Percentiles rank a stretch among this genome's conserved stretches.
Evolutionary conservation across 2,113 vertebrate genomes (phyloP).

Genomic region (Cavia porcellus): DNA sequence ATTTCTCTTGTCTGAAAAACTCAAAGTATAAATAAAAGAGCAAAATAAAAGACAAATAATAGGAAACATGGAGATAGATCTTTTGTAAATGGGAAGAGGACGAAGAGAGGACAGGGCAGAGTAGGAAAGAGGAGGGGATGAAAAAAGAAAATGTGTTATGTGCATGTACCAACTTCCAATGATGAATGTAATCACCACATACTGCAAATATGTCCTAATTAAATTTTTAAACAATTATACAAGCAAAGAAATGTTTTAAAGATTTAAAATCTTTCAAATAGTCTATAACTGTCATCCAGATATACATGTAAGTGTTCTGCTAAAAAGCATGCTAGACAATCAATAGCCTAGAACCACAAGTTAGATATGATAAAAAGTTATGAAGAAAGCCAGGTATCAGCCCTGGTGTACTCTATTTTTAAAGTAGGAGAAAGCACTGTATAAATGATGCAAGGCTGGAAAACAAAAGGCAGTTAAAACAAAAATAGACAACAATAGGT

Average conservation of each 20-base stretch:
- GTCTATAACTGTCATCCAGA: background rate
- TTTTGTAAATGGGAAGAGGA: background rate
- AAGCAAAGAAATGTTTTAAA: background rate
- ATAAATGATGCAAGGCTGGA: constrained; percentile 5
- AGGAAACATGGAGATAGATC: background rate
- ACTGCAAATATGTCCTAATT: background rate
- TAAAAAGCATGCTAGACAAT: constrained; percentile 43
- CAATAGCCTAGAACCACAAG: background rate
- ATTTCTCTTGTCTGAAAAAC: background rate
- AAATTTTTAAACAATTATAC: background rate
- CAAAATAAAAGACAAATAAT: background rate
- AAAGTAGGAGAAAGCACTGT: background rate
- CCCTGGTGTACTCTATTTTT: background rate
- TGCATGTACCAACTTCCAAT: background rate
- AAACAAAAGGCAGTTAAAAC: constrained; percentile 43
- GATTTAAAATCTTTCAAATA: constrained; percentile 36
- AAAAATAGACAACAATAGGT: background rate
- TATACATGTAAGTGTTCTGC: background rate
- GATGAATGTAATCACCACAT: background rate
- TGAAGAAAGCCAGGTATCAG: background rate
- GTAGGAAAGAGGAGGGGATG: background rate
- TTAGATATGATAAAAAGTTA: constrained; percentile 11
- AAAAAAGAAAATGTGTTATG: background rate
- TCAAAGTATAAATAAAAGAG: background rate
- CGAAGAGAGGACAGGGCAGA: background rate